These are phyloP conservation scores for Progne subis DNA, from an alignment of 2,113 vertebrate species.

Conservation along the genomic window DNA sequence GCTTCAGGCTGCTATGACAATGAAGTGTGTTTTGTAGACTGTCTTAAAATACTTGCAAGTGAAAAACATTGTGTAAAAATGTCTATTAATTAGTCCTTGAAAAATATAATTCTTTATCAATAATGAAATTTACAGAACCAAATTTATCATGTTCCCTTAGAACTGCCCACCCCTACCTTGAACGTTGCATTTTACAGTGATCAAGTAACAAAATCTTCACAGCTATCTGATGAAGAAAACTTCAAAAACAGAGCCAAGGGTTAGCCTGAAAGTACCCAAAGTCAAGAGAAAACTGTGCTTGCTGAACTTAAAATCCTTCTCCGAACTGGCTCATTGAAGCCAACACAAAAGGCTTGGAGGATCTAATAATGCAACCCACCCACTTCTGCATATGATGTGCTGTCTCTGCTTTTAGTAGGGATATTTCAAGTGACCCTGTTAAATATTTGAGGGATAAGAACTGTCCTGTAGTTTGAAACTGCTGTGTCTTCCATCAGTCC, in stretches of 20 bases:
- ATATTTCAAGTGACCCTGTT: neutral
- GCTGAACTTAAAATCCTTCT: neutral
- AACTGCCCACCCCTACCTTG: neutral
- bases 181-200: neutral
- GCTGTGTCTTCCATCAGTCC: neutral
- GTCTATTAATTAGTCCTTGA: neutral
- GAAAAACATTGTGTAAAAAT: neutral
- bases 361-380: neutral
- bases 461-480: neutral
- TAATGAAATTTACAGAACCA: neutral
- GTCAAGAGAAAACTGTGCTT: neutral
- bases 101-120: neutral
- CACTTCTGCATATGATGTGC: neutral
- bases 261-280: neutral
- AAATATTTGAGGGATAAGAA: neutral
- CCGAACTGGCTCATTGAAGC: neutral
- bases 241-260: neutral
- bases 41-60: neutral
- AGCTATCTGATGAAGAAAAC: neutral
- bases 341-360: neutral
- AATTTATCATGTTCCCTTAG: neutral
- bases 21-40: neutral
- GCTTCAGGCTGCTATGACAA: neutral
- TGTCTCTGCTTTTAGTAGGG: neutral
- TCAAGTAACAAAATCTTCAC: neutral